phyloP scores from a whole-genome alignment of 2,888 invertebrate species.

The Epistrophe grossulariae region DNA sequence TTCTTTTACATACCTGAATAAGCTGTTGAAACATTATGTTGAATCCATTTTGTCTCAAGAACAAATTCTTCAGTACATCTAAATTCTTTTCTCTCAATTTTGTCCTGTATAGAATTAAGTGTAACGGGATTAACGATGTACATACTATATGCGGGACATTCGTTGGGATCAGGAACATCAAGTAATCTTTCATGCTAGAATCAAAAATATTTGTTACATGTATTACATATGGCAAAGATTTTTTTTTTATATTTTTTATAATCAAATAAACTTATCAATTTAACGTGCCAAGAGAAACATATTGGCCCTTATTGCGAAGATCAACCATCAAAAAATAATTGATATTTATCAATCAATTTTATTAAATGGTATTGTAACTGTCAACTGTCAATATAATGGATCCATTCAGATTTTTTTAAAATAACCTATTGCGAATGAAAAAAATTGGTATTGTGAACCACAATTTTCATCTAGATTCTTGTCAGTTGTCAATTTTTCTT shows the following conservation, averaged over 20 bases:
- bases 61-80: conserved; percentile 95
- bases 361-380: no score
- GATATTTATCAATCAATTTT: no score
- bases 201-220: not conserved
- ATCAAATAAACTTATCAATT: no score
- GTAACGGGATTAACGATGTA: conserved; percentile 96
- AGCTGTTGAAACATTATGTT: conserved; percentile 96
- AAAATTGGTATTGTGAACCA: no score
- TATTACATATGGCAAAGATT: not conserved
- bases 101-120: conserved; percentile 89
- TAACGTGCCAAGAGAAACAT: no score
- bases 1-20: conserved; percentile 89
- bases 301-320: no score
- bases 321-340: no score
- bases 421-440: no score
- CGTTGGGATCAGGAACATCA: conserved; percentile 88
- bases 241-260: not conserved
- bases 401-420: no score
- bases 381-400: no score
- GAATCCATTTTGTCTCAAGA: conserved; percentile 96
- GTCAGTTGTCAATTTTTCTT: no score
- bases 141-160: conserved; percentile 91
- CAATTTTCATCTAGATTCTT: no score
- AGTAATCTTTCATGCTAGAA: conserved; percentile 91
- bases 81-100: conserved; percentile 90